These are phyloP conservation scores for Phylloscopus whistleri DNA, from an alignment of 2,113 vertebrate genomes.

Conservation along the genomic window DNA sequence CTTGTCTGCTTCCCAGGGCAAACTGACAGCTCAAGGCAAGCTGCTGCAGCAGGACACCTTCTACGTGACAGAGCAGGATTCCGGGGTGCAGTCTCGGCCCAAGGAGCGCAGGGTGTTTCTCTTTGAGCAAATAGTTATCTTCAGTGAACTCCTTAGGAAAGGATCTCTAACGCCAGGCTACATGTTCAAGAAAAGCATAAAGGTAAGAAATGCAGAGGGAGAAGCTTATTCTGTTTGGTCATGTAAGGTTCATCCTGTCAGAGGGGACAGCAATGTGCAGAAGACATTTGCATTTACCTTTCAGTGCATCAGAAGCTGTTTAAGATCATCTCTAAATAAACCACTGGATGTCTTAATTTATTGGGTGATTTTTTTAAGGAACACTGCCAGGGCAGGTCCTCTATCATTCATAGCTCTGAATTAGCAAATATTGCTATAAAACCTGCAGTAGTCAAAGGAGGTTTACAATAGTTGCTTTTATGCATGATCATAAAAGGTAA, in stretches of 20 bases:
- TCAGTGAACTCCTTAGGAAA: slow-evolving; percentile 95
- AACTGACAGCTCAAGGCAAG: slow-evolving; percentile 93
- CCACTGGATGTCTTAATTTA: neutral
- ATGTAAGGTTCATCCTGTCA: neutral
- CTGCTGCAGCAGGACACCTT: slow-evolving; percentile 98
- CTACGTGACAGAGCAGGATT: slow-evolving; percentile 92
- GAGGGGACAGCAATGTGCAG: neutral
- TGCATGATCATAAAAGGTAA: neutral
- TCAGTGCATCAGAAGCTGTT: neutral
- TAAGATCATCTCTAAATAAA: neutral
- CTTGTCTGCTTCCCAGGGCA: slow-evolving; percentile 77
- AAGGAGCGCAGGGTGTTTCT: slow-evolving; percentile 97
- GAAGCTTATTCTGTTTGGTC: neutral
- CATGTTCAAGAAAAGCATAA: slow-evolving; percentile 97
- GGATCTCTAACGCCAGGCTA: slow-evolving; percentile 93
- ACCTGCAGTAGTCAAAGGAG: neutral
- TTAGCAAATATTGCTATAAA: neutral
- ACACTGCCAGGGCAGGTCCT: neutral
- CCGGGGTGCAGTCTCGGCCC: slow-evolving; percentile 88
- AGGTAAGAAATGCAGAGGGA: slow-evolving; percentile 73
- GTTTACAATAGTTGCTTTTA: neutral
- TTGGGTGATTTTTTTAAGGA: neutral
- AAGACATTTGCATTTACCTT: neutral
- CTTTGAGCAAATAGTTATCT: slow-evolving; percentile 98
- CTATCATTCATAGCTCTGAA: neutral